Conservation (phyloP, 2,888 invertebrate genomes). For the Perdita meconis region DNA sequence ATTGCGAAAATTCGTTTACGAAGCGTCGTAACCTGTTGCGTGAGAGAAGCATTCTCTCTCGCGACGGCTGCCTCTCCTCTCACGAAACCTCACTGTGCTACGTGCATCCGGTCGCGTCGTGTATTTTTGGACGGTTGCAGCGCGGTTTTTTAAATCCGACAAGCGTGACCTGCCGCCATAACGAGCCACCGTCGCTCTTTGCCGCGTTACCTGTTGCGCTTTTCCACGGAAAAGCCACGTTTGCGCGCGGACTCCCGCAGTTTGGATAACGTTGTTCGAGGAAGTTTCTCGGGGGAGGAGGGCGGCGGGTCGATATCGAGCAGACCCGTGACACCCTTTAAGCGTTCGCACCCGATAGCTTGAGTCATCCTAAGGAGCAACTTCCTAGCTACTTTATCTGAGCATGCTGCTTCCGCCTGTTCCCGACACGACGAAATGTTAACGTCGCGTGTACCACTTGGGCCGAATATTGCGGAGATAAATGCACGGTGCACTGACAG, state of each 20-base stretch:
- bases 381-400: conserved; percentile 11
- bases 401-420: neutral
- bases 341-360: neutral
- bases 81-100: neutral
- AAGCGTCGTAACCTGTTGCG: conserved; percentile 49
- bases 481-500: neutral
- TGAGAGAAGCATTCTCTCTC: conserved; percentile 1
- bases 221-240: neutral
- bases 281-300: conserved; percentile 9
- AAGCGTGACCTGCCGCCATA: conserved; percentile 32
- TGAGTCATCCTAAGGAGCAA: conserved; percentile 2
- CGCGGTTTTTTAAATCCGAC: conserved; percentile 19
- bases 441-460: neutral
- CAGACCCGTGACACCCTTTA: neutral
- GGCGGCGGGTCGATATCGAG: conserved; percentile 34
- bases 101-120: neutral
- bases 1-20: conserved; percentile 26
- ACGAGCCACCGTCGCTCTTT: neutral
- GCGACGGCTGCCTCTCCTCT: neutral
- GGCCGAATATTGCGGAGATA: neutral
- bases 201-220: conserved; percentile 46
- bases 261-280: neutral
- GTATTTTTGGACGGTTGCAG: conserved; percentile 18
- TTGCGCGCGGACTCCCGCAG: neutral
- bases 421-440: neutral